Percentiles rank a stretch among this genome's conserved stretches.
Evolutionary conservation across 2,113 vertebrate species (phyloP).

Genomic region (Ictalurus punctatus): DNA sequence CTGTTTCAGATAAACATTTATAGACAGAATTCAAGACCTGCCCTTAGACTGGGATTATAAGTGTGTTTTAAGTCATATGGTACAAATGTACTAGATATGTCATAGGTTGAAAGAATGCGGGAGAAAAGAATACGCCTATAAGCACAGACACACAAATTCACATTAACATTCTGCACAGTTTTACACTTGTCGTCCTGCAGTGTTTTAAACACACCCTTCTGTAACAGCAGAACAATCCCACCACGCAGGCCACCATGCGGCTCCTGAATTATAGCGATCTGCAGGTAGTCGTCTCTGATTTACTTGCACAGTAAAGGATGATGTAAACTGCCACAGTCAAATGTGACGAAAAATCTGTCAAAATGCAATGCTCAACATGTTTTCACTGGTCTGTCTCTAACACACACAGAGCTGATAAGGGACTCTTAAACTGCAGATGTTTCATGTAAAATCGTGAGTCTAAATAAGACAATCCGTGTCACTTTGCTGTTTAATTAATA

Average conservation of each 20-base stretch:
- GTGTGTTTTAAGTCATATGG: neutral
- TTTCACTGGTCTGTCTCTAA: neutral
- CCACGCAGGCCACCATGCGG: neutral
- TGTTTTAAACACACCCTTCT: neutral
- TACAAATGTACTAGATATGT: neutral
- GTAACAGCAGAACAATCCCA: neutral
- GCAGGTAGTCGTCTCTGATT: neutral
- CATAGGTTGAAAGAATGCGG: neutral
- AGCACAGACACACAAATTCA: neutral
- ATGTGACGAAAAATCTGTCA: neutral
- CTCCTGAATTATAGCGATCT: neutral
- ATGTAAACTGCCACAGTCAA: constrained; percentile 10
- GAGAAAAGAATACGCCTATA: neutral
- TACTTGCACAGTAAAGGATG: neutral
- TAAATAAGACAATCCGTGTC: neutral
- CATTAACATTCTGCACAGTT: constrained; percentile 11
- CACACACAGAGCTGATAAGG: neutral
- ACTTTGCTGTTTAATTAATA: constrained; percentile 8
- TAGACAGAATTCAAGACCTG: neutral
- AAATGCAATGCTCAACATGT: neutral
- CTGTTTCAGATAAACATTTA: neutral
- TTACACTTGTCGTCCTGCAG: neutral
- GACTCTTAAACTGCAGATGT: neutral
- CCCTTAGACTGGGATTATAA: neutral
- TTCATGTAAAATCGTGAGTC: neutral